phyloP scores from a whole-genome alignment of 1,140 invertebrate genomes.

The Portunus trituberculatus region DNA sequence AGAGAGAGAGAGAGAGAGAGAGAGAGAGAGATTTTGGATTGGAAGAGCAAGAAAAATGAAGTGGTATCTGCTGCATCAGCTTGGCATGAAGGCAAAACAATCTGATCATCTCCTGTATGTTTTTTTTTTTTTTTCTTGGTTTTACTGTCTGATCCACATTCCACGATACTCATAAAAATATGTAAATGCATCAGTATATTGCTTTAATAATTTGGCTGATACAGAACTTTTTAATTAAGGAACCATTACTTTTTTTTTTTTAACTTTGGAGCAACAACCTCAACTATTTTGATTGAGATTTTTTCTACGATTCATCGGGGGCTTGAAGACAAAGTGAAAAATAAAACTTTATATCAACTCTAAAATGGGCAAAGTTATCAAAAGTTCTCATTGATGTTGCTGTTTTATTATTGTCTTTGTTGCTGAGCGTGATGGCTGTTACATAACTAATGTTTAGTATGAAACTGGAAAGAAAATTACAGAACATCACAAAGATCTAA shows the following conservation, averaged over 20 bases:
- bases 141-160: background rate
- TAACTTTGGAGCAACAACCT: background rate
- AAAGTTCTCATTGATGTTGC: too few relatives aligned
- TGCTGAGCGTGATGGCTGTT: too few relatives aligned
- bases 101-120: background rate
- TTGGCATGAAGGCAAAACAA: background rate
- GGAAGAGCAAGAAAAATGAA: background rate
- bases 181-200: slow-evolving; percentile 3
- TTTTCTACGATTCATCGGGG: too few relatives aligned
- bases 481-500: too few relatives aligned
- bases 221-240: background rate
- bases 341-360: too few relatives aligned
- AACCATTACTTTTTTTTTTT: too few relatives aligned
- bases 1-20: slow-evolving; percentile 60
- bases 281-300: too few relatives aligned
- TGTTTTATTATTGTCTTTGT: too few relatives aligned
- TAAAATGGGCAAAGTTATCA: too few relatives aligned
- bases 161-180: slow-evolving; percentile 7
- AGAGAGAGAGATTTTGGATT: slow-evolving; percentile 39
- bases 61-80: background rate
- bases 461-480: too few relatives aligned
- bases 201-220: background rate
- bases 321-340: too few relatives aligned
- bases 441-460: too few relatives aligned
- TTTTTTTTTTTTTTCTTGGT: background rate